Conservation (phyloP, 1,140 invertebrate genomes). For the Ostrea denselamellosa region DNA sequence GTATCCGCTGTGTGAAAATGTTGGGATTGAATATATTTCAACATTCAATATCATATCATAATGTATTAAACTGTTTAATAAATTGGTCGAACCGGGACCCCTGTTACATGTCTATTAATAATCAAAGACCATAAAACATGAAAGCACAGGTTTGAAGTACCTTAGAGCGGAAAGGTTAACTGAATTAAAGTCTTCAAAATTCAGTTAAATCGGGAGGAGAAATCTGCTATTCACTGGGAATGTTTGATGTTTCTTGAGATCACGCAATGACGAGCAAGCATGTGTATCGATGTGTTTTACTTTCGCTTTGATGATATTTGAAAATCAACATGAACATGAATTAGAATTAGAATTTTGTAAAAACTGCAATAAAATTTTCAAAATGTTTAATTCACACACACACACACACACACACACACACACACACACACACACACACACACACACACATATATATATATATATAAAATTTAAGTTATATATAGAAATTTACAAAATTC, state of each 20-base stretch:
- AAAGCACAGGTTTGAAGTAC: neutral
- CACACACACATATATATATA: too few relatives aligned
- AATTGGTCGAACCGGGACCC: neutral
- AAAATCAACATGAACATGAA: neutral
- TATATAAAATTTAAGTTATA: too few relatives aligned
- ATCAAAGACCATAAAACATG: neutral
- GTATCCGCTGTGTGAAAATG: conserved; percentile 2
- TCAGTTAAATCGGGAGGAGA: neutral
- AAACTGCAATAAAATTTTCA: too few relatives aligned
- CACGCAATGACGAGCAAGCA: neutral
- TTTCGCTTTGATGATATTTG: too few relatives aligned
- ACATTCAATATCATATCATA: neutral
- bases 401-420: too few relatives aligned
- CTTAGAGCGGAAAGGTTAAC: neutral
- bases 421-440: too few relatives aligned
- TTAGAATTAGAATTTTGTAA: neutral
- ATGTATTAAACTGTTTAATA: neutral
- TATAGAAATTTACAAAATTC: too few relatives aligned
- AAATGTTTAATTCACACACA: too few relatives aligned
- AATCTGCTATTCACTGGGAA: neutral
- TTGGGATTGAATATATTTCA: conserved; percentile 8
- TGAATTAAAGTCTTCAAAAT: neutral
- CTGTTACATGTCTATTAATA: neutral
- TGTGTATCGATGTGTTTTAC: neutral
- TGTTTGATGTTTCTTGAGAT: neutral